phyloP scores from a whole-genome alignment of 1,140 invertebrate species.

The Platorchestia sp. region DNA sequence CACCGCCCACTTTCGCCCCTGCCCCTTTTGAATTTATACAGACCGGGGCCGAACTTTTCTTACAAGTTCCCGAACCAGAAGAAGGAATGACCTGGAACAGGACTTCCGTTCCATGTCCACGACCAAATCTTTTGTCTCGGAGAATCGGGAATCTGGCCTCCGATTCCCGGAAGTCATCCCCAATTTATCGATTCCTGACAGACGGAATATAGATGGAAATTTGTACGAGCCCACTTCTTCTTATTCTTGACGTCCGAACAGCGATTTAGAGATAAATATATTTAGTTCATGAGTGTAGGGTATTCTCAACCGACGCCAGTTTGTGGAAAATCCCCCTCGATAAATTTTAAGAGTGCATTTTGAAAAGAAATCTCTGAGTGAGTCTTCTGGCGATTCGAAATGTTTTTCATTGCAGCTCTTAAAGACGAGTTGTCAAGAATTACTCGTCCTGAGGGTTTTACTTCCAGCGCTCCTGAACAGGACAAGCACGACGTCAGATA shows the following conservation, averaged over 20 bases:
- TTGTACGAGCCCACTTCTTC: not conserved
- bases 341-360: not conserved
- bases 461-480: too few species aligned
- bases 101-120: not conserved
- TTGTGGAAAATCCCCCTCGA: not conserved
- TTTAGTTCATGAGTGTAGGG: not conserved
- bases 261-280: not conserved
- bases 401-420: too few species aligned
- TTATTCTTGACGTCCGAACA: not conserved
- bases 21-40: not conserved
- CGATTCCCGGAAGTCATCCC: too few species aligned
- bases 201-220: not conserved
- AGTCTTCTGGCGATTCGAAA: not conserved
- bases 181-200: not conserved
- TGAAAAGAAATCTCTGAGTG: not conserved
- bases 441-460: too few species aligned
- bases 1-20: not conserved
- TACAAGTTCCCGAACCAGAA: not conserved
- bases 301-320: not conserved
- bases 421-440: too few species aligned
- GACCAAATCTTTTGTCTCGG: not conserved
- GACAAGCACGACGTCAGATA: too few species aligned
- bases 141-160: not conserved
- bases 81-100: not conserved
- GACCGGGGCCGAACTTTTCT: not conserved